A percentile compares a stretch with the other conserved stretches of the same genome.
Conservation (phyloP, 2,113 vertebrate species). For the Dipodomys merriami region DNA sequence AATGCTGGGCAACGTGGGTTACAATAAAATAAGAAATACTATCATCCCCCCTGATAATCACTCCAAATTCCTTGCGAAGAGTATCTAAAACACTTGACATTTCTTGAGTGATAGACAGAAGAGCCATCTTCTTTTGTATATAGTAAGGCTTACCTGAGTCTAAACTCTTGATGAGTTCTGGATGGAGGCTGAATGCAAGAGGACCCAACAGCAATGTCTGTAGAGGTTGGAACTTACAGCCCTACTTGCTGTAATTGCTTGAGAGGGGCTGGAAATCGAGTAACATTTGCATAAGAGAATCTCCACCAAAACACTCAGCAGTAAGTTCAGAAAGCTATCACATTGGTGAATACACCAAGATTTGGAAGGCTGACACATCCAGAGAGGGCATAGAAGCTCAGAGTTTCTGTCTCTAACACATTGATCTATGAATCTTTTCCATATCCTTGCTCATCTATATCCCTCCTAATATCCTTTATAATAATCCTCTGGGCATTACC, state of each 20-base stretch:
- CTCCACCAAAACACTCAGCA: neutral
- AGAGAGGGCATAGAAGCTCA: neutral
- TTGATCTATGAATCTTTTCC: neutral
- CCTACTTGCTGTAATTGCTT: no score
- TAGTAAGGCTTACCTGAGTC: neutral
- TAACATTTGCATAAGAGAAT: neutral
- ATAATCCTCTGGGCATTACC: neutral
- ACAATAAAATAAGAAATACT: neutral
- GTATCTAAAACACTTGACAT: neutral
- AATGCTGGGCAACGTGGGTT: neutral
- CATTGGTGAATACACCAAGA: neutral
- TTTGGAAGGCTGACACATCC: neutral
- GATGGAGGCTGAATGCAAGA: no score
- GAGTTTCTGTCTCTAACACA: neutral
- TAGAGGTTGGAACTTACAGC: neutral
- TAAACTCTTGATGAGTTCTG: neutral
- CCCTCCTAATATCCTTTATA: neutral
- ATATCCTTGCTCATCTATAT: neutral
- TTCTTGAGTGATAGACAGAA: neutral
- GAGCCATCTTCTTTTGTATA: neutral
- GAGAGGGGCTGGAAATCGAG: neutral
- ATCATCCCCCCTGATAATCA: neutral
- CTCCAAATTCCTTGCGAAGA: neutral
- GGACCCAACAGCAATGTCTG: no score
- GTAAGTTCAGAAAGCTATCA: neutral